Evolutionary conservation across 2,888 invertebrate genomes (phyloP).

Genomic region (Agonopterix arenella): DNA sequence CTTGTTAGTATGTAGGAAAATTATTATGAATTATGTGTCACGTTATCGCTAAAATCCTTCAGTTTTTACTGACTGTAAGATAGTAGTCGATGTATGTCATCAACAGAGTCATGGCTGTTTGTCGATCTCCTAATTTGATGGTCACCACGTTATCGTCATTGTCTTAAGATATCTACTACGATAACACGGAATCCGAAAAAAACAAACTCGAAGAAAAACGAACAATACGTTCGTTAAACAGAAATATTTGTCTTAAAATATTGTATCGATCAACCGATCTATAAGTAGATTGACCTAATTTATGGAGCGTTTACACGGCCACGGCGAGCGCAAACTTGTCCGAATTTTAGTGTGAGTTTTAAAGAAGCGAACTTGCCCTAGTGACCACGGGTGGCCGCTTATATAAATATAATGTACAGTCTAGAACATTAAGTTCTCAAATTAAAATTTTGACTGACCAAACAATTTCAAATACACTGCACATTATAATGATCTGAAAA

Average conservation of each 20-base stretch:
- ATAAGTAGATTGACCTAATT: too few species aligned
- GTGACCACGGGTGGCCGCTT: constrained; percentile 55
- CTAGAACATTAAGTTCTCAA: constrained; percentile 9
- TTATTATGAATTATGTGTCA: constrained; percentile 39
- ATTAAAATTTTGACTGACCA: too few species aligned
- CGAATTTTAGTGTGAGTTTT: constrained; percentile 64
- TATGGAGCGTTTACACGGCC: constrained; percentile 23
- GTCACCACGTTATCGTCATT: constrained; percentile 49
- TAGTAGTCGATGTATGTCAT: constrained; percentile 36
- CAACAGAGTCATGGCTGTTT: constrained; percentile 72
- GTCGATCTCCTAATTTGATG: constrained; percentile 71
- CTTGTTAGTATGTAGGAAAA: constrained; percentile 5
- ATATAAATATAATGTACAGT: constrained; percentile 62
- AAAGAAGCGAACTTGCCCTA: constrained; percentile 71
- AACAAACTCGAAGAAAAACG: too few species aligned
- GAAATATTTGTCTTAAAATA: too few species aligned
- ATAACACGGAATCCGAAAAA: too few species aligned
- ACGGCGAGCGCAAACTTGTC: constrained; percentile 62
- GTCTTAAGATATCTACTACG: constrained; percentile 17
- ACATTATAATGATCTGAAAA: too few species aligned
- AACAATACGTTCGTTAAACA: too few species aligned
- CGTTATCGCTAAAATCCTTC: constrained; percentile 65
- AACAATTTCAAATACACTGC: too few species aligned
- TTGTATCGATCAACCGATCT: constrained; percentile 10
- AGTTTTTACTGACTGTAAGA: constrained; percentile 35